Percentiles rank a stretch among this genome's conserved stretches.
Evolutionary conservation across 2,797 vertebrate species (phyloP).

Genomic region (Gambelia wislizenii): DNA sequence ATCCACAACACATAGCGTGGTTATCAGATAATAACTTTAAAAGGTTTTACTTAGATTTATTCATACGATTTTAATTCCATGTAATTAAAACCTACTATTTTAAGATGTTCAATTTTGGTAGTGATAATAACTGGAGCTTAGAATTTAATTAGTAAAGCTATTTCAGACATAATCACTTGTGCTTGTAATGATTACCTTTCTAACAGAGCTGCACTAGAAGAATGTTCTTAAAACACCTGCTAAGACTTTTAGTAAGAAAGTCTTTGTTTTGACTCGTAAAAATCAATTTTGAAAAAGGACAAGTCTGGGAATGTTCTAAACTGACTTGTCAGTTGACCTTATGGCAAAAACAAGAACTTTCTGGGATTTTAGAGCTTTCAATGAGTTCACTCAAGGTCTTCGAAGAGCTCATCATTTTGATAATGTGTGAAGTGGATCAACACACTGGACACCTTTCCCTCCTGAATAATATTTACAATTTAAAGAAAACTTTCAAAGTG

Average conservation of each 20-base stretch:
- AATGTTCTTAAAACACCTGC: slow-evolving; percentile 23
- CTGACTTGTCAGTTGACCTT: not conserved
- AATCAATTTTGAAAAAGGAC: not conserved
- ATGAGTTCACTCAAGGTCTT: not conserved
- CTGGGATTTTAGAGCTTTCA: not conserved
- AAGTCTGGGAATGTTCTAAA: slow-evolving; percentile 15
- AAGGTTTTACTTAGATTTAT: slow-evolving; percentile 23
- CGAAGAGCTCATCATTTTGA: not conserved
- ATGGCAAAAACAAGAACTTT: not conserved
- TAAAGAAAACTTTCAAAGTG: not conserved
- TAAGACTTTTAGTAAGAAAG: not conserved
- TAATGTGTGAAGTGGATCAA: not conserved
- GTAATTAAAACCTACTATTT: slow-evolving; percentile 41
- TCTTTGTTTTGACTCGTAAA: not conserved
- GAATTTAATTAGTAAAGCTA: slow-evolving; percentile 58
- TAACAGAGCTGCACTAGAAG: not conserved
- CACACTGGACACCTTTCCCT: too few relatives aligned
- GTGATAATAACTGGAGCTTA: slow-evolving; percentile 38
- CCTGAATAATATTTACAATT: not conserved
- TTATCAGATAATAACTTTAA: slow-evolving; percentile 40
- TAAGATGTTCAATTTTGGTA: slow-evolving; percentile 43
- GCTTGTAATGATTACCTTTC: slow-evolving; percentile 36
- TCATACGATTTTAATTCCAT: slow-evolving; percentile 58
- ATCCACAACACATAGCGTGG: slow-evolving; percentile 24
- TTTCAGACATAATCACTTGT: slow-evolving; percentile 48